Evolutionary conservation across 1,140 invertebrate species (phyloP).

Genomic region (Rhopalosiphum maidis): DNA sequence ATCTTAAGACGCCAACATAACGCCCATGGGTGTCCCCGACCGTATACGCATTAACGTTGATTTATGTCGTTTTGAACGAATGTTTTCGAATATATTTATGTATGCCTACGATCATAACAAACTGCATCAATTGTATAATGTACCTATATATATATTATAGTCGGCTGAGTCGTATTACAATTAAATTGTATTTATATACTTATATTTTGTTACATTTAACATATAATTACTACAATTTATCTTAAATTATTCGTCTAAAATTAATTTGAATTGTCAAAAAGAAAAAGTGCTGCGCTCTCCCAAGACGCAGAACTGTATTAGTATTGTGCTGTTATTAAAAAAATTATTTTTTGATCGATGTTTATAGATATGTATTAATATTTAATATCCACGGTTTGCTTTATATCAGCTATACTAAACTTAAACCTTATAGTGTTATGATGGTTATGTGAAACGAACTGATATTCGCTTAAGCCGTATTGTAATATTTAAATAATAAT

Average conservation of each 20-base stretch:
- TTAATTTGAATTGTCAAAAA: not conserved
- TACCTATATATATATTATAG: not conserved
- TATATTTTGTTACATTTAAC: not conserved
- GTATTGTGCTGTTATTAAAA: not conserved
- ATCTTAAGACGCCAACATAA: constrained; percentile 13
- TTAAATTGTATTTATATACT: not conserved
- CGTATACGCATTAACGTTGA: constrained; percentile 8
- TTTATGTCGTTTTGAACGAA: not conserved
- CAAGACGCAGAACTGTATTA: not conserved
- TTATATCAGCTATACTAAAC: not conserved
- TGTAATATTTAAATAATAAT: not conserved
- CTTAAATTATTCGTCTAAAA: not conserved
- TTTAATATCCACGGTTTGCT: too few species aligned
- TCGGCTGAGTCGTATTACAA: not conserved
- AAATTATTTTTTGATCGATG: not conserved
- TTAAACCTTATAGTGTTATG: not conserved
- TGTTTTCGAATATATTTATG: not conserved
- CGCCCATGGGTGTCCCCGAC: not conserved
- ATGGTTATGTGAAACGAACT: not conserved
- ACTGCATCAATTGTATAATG: not conserved
- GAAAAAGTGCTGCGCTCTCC: not conserved
- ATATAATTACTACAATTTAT: not conserved
- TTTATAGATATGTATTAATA: too few species aligned
- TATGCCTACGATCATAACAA: not conserved
- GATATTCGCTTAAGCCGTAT: not conserved